Evolutionary conservation across 1,140 invertebrate species (phyloP).

Genomic region (Sitodiplosis mosellana): DNA sequence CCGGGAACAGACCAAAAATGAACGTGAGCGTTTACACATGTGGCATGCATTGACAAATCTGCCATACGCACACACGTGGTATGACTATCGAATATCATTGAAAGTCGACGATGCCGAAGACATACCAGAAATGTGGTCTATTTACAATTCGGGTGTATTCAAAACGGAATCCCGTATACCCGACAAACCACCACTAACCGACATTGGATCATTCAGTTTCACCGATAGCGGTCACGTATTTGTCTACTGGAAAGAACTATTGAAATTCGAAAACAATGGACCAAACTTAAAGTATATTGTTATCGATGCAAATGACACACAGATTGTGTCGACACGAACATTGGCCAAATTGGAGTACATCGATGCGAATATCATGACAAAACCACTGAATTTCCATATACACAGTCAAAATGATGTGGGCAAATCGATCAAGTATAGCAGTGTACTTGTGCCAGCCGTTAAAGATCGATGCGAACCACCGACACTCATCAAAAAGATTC

Average conservation of each 20-base stretch:
- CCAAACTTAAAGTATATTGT: slow-evolving; percentile 30
- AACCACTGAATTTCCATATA: slow-evolving; percentile 23
- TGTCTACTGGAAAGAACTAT: slow-evolving; percentile 50
- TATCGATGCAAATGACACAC: slow-evolving; percentile 25
- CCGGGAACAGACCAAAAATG: slow-evolving; percentile 1
- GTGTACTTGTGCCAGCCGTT: slow-evolving; percentile 37
- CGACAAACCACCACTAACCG: slow-evolving; percentile 35
- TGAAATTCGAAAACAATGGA: slow-evolving; percentile 37
- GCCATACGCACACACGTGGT: slow-evolving; percentile 41
- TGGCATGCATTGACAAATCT: slow-evolving; percentile 32
- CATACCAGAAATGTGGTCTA: slow-evolving; percentile 38
- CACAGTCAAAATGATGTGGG: slow-evolving; percentile 38
- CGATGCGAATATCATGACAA: neutral
- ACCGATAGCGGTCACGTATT: slow-evolving; percentile 33
- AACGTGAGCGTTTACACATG: neutral
- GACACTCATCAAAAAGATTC: slow-evolving; percentile 43
- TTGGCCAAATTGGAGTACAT: slow-evolving; percentile 4
- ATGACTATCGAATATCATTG: slow-evolving; percentile 45
- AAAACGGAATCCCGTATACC: slow-evolving; percentile 38
- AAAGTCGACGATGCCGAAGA: slow-evolving; percentile 30
- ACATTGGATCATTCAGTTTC: slow-evolving; percentile 43
- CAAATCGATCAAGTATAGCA: slow-evolving; percentile 30
- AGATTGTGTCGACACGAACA: slow-evolving; percentile 7
- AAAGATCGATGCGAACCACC: slow-evolving; percentile 34
- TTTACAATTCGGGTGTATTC: slow-evolving; percentile 33